Percentiles rank a stretch among this genome's conserved stretches.
These are phyloP conservation scores for Leptinotarsa undecemlineata DNA, from an alignment of 1,140 invertebrate genomes.

Conservation along the genomic window DNA sequence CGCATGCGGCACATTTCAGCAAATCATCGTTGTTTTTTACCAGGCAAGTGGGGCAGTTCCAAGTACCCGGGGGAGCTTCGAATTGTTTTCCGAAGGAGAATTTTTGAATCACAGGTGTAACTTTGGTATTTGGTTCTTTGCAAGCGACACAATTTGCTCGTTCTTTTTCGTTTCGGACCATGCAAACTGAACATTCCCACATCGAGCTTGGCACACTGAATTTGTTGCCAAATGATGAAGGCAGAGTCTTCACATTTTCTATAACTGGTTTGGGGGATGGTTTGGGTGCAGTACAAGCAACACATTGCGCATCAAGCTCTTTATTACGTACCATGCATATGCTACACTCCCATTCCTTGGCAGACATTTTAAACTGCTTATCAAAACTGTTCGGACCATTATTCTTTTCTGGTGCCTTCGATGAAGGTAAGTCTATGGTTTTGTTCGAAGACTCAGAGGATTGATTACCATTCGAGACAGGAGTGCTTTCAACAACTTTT, in stretches of 20 bases:
- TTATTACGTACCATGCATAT: slow-evolving; percentile 64
- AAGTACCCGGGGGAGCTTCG: slow-evolving; percentile 54
- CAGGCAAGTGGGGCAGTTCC: slow-evolving; percentile 71
- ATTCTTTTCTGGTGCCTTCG: slow-evolving; percentile 44
- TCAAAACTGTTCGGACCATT: slow-evolving; percentile 32
- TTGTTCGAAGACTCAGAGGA: slow-evolving; percentile 5
- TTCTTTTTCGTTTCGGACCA: slow-evolving; percentile 64
- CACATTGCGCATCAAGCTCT: slow-evolving; percentile 57
- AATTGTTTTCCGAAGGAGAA: slow-evolving; percentile 46
- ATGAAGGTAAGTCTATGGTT: not conserved
- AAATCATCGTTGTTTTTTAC: slow-evolving; percentile 64
- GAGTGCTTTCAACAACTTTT: too few relatives aligned
- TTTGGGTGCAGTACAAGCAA: slow-evolving; percentile 56
- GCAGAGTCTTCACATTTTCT: not conserved
- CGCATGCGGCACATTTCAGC: slow-evolving; percentile 68
- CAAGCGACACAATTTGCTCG: slow-evolving; percentile 67
- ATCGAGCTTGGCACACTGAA: slow-evolving; percentile 43
- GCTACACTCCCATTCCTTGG: slow-evolving; percentile 60
- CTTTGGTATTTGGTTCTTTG: slow-evolving; percentile 55
- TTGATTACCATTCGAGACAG: too few relatives aligned
- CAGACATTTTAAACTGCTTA: slow-evolving; percentile 49
- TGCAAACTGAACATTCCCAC: slow-evolving; percentile 66
- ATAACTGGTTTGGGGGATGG: slow-evolving; percentile 31
- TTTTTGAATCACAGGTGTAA: not conserved
- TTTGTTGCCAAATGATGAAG: slow-evolving; percentile 46